Conservation (phyloP, 2,113 vertebrate species). For the Arizona elegans region DNA sequence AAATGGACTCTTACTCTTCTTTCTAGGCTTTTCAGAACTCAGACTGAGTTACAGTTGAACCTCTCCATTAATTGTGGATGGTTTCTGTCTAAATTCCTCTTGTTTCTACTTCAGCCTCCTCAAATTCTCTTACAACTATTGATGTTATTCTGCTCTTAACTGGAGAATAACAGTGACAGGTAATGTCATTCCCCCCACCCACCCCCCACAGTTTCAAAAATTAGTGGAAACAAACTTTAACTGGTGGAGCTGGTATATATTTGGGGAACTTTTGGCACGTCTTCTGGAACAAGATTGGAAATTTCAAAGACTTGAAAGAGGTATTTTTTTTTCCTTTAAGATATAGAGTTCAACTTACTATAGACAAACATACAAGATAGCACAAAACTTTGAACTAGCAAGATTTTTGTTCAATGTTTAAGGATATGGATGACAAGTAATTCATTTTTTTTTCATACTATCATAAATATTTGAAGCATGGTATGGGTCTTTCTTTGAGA, state of each 20-base stretch:
- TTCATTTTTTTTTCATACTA: neutral
- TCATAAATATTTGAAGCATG: neutral
- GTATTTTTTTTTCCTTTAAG: constrained; percentile 50
- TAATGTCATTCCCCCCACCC: neutral
- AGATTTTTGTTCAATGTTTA: neutral
- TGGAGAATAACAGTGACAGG: neutral
- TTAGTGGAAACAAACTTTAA: neutral
- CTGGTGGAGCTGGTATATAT: constrained; percentile 57
- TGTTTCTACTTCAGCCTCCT: neutral
- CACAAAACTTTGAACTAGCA: neutral
- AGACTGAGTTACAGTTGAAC: neutral
- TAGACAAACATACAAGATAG: constrained; percentile 43
- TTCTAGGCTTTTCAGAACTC: neutral
- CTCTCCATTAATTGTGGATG: neutral
- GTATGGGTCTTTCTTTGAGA: neutral
- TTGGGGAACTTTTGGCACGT: constrained; percentile 61
- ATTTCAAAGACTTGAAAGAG: constrained; percentile 64
- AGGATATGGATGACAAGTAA: neutral
- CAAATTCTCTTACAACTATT: neutral
- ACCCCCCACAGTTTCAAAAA: neutral
- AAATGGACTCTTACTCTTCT: neutral
- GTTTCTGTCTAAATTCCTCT: neutral
- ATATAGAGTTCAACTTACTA: constrained; percentile 24
- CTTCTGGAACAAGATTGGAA: constrained; percentile 66
- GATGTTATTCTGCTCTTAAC: neutral